phyloP scores from a whole-genome alignment of 2,113 vertebrate genomes.

The Daphoenositta chrysoptera region DNA sequence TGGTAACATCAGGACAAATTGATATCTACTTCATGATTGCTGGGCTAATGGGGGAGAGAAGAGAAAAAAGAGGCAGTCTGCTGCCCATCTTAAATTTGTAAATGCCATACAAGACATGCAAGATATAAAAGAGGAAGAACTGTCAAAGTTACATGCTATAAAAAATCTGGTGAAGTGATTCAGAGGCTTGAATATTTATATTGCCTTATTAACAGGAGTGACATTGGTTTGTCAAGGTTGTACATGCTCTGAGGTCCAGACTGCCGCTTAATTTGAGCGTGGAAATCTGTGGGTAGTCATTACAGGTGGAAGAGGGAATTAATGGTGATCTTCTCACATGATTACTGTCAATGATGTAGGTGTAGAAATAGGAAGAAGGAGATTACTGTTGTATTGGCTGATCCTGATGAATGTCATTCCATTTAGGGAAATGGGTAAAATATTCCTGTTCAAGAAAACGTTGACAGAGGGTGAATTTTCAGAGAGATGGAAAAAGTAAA shows the following conservation, averaged over 20 bases:
- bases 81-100: neutral
- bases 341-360: neutral
- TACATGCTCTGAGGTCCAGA: neutral
- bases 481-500: neutral
- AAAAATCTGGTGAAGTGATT: neutral
- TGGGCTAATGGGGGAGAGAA: neutral
- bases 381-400: neutral
- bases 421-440: neutral
- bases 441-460: neutral
- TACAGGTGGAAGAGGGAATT: neutral
- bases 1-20: neutral
- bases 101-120: neutral
- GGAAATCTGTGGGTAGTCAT: neutral
- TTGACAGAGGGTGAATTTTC: neutral
- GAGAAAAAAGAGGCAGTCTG: neutral
- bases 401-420: neutral
- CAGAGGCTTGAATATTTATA: neutral
- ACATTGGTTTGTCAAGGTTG: neutral
- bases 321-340: neutral
- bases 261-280: neutral
- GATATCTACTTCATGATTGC: neutral
- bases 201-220: neutral
- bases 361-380: neutral
- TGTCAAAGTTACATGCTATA: neutral
- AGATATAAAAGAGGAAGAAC: neutral